These are phyloP conservation scores for Norana najaformis DNA, from an alignment of 2,888 invertebrate genomes.

Conservation along the genomic window DNA sequence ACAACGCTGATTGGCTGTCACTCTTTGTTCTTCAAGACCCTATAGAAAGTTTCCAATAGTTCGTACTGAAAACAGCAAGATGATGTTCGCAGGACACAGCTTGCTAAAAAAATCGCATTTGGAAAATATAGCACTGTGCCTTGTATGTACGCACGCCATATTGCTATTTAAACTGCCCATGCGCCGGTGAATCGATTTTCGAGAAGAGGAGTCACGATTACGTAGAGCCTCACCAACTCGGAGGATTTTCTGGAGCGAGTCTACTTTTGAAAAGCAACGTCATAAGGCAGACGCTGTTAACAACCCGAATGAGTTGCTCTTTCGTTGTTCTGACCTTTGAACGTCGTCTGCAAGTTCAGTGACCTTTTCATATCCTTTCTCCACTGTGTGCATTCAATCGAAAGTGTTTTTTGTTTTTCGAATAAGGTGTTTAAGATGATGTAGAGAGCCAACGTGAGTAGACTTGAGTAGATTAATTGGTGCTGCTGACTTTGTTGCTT, in stretches of 20 bases:
- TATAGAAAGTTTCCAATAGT: background rate
- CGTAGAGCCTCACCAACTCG: background rate
- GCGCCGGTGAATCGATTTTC: background rate
- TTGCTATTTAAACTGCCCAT: background rate
- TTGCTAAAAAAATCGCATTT: background rate
- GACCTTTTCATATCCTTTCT: background rate
- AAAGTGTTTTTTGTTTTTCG: conserved; percentile 2
- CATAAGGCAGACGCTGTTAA: background rate
- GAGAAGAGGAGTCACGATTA: background rate
- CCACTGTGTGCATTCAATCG: background rate
- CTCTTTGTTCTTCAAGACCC: background rate
- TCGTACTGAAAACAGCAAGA: background rate
- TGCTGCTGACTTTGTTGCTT: background rate
- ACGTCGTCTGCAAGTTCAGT: background rate
- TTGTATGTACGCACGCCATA: background rate
- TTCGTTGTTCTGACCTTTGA: background rate
- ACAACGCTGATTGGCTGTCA: background rate
- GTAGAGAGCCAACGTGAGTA: conserved; percentile 4
- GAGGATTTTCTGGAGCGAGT: background rate
- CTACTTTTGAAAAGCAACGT: background rate
- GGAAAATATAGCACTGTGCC: background rate
- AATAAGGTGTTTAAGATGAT: background rate
- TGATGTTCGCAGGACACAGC: background rate
- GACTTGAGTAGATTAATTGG: background rate
- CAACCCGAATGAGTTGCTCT: background rate